Evolutionary conservation across 2,113 vertebrate genomes (phyloP), one percentile per base, ranked within the genome.

Genomic region (Excalfactoria chinensis): DNA sequence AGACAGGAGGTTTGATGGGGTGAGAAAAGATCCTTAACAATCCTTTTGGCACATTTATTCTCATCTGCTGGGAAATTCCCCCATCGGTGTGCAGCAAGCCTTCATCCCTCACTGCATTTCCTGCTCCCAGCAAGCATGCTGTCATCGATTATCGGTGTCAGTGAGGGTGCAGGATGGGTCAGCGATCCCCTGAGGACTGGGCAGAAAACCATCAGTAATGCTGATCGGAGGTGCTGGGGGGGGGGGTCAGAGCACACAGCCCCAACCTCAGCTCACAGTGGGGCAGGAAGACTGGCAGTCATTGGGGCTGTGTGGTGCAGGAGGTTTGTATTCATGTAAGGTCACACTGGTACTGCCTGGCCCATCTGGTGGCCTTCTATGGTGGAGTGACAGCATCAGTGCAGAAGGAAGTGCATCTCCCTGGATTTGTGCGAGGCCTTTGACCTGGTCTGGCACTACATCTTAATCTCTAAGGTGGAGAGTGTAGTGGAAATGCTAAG

Each of bases 71-170:
- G 84, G 53, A 58, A 78, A 78, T 64, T n/a, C 46, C 62, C 16
- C 8, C 56, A 23, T 35, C 6, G 43, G 81, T 89, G 84, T 84
- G 32, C 15, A 81, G 48, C 34, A 62, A 60, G 11, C 43, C 49
- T 44, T 41, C 40, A 46, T 77, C 35, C 21, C 5, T 60, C 55
- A 26, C 21, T 0, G 0, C 0, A 4, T 46, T 7, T 3, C 18
- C 53, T 6, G 44, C 82, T 68, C 34, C 58, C 6, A 5, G 70
- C 82, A 1, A 30, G 84, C 58, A 5, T 35, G 5, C 70, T 3
- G 25, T 48, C 91, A 90, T 92, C 9, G 62, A 92, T 92, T 3
- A 84, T 23, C 2, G 40, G 66, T 86, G 91, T 90, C 93, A 77
- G 91, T 15, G 5, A 62, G 1, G 5, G 56, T 0, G 2, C 44